phyloP scores from a whole-genome alignment of 2,113 vertebrate genomes.

The Motacilla tschutschensis region DNA sequence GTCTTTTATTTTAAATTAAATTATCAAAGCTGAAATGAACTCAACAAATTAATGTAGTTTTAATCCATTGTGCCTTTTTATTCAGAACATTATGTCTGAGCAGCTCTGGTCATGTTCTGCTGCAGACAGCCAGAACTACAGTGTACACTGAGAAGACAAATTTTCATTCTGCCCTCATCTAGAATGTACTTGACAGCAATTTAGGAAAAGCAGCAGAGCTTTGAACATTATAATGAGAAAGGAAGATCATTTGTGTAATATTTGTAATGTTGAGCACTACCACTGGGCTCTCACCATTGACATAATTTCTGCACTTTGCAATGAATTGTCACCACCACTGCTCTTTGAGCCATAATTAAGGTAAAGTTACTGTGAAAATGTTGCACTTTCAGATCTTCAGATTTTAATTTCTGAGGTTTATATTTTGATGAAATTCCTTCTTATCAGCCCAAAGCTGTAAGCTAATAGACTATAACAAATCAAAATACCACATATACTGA shows the following conservation, averaged over 20 bases:
- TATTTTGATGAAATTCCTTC: slow-evolving; percentile 19
- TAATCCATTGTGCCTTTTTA: neutral
- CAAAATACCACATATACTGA: slow-evolving; percentile 4
- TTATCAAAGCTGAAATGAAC: neutral
- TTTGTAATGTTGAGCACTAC: neutral
- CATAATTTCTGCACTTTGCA: neutral
- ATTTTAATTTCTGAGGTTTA: slow-evolving; percentile 4
- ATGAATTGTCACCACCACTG: neutral
- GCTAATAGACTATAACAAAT: slow-evolving; percentile 1
- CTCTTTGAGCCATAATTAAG: neutral
- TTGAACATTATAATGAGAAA: slow-evolving; percentile 42
- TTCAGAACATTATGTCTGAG: neutral
- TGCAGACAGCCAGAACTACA: neutral
- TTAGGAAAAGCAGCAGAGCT: slow-evolving; percentile 19
- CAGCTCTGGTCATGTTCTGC: neutral
- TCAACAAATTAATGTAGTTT: neutral
- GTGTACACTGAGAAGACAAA: neutral
- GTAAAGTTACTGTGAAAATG: neutral
- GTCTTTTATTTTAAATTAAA: neutral
- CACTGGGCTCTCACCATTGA: neutral
- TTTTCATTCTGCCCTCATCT: slow-evolving; percentile 18
- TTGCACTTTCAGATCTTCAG: slow-evolving; percentile 20
- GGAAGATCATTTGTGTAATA: slow-evolving; percentile 21
- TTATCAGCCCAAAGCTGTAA: neutral
- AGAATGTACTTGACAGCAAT: slow-evolving; percentile 20